A percentile compares a stretch with the other conserved stretches of the same genome.
Evolutionary conservation across 1,140 invertebrate species (phyloP).

Genomic region (Hylaeus anthracinus): DNA sequence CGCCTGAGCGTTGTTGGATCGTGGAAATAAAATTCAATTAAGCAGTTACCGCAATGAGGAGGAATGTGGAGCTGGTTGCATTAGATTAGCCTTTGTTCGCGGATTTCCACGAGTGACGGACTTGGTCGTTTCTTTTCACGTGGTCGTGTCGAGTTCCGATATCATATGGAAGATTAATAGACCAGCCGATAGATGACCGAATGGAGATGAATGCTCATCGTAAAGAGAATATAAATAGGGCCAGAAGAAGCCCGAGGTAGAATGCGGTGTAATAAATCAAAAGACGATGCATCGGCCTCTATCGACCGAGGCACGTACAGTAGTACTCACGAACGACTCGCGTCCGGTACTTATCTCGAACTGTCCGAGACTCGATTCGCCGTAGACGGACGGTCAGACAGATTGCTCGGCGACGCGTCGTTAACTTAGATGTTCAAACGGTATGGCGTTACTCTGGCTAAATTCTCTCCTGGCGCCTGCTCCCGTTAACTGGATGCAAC

Average conservation of each 20-base stretch:
- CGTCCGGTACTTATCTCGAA: conserved; percentile 46
- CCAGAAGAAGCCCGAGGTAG: conserved; percentile 45
- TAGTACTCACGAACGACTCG: conserved; percentile 36
- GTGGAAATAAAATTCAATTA: not conserved
- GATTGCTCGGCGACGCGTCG: conserved; percentile 42
- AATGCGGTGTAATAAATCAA: conserved; percentile 61
- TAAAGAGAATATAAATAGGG: conserved; percentile 56
- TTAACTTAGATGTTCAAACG: conserved; percentile 43
- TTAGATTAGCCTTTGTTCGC: not conserved
- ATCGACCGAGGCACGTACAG: conserved; percentile 34
- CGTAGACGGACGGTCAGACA: conserved; percentile 35
- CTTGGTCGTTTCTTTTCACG: conserved; percentile 11
- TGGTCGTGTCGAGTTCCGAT: conserved; percentile 29
- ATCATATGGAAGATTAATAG: conserved; percentile 45
- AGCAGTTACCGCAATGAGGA: not conserved
- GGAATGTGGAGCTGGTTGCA: not conserved
- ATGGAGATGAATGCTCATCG: conserved; percentile 45
- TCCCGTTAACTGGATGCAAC: conserved; percentile 25
- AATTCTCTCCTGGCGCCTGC: conserved; percentile 32
- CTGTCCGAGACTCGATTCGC: conserved; percentile 44
- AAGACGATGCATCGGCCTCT: conserved; percentile 41
- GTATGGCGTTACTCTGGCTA: conserved; percentile 24
- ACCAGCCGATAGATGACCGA: conserved; percentile 18
- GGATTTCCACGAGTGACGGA: not conserved
- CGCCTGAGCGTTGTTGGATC: not conserved